Evolutionary conservation across 2,888 invertebrate genomes (phyloP).

Genomic region (Chrysodeixis includens): DNA sequence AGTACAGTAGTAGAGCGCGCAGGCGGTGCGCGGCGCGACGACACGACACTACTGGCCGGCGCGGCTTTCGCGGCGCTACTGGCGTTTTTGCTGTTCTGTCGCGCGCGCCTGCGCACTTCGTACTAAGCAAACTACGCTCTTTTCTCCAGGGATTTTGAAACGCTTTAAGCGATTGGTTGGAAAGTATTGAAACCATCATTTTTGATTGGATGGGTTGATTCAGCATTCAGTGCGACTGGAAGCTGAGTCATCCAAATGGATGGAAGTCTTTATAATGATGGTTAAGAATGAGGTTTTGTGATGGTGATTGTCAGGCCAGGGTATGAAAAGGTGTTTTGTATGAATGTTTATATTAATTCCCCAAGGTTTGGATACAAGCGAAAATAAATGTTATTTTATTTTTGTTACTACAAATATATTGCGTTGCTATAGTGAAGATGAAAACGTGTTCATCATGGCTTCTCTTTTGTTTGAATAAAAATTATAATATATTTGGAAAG

Average conservation of each 20-base stretch:
- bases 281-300: constrained; percentile 8
- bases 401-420: too few species aligned
- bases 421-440: background rate
- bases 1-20: constrained; percentile 84
- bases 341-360: constrained; percentile 27
- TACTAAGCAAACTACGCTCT: constrained; percentile 69
- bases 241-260: background rate
- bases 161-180: constrained; percentile 36
- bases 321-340: constrained; percentile 19
- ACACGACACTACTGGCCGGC: constrained; percentile 80
- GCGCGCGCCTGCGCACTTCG: constrained; percentile 78
- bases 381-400: background rate
- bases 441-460: background rate
- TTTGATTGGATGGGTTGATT: constrained; percentile 17
- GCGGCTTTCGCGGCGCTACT: constrained; percentile 83
- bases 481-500: too few species aligned
- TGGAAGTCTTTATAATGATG: constrained; percentile 13
- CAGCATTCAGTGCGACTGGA: constrained; percentile 20
- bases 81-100: constrained; percentile 81
- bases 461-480: too few species aligned
- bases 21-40: constrained; percentile 79
- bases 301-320: background rate
- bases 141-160: constrained; percentile 26
- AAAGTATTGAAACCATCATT: constrained; percentile 17
- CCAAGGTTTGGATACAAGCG: constrained; percentile 4